These are phyloP conservation scores for Centrocercus urophasianus DNA, from an alignment of 2,113 vertebrate genomes.

Conservation along the genomic window DNA sequence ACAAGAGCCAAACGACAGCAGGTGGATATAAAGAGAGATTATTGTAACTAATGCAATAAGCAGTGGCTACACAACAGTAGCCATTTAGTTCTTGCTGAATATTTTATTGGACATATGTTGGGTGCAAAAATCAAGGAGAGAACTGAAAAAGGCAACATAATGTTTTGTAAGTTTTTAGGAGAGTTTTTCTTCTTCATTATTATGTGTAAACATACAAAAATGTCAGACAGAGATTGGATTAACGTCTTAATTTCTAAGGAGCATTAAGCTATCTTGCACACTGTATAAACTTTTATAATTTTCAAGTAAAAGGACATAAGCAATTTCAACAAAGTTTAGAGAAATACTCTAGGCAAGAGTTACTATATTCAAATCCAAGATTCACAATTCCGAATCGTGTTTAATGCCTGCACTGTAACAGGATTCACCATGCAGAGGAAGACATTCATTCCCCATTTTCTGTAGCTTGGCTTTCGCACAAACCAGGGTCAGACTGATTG, in stretches of 20 bases:
- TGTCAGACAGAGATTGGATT: neutral
- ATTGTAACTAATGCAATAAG: slow-evolving; percentile 40
- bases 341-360: neutral
- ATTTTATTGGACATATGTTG: neutral
- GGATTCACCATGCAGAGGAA: neutral
- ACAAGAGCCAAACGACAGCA: slow-evolving; percentile 10
- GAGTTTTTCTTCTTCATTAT: neutral
- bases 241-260: slow-evolving; percentile 41
- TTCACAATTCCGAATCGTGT: neutral
- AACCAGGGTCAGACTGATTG: neutral
- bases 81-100: neutral
- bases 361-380: neutral
- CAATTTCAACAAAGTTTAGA: neutral
- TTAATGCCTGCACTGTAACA: neutral
- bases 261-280: slow-evolving; percentile 1
- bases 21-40: neutral
- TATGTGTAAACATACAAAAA: neutral
- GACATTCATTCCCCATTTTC: neutral
- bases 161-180: neutral
- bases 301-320: neutral
- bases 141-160: neutral
- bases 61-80: neutral
- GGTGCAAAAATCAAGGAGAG: slow-evolving; percentile 3
- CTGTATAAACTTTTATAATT: slow-evolving; percentile 17
- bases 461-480: neutral